Percentiles rank a stretch among this genome's conserved stretches.
These are phyloP conservation scores for Gila robusta DNA, from an alignment of 2,797 vertebrate species.

Conservation along the genomic window DNA sequence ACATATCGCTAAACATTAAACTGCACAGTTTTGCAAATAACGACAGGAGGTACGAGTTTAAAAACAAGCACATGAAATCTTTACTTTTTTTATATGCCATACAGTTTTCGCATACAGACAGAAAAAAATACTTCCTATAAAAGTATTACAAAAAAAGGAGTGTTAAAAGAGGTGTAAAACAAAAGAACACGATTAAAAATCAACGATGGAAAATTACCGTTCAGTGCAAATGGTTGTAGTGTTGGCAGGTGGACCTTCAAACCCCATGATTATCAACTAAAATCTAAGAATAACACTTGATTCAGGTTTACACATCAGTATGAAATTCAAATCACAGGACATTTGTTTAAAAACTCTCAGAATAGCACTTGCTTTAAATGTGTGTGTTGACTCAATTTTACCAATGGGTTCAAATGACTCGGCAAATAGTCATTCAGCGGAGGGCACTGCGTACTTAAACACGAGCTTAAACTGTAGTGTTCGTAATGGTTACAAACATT, in stretches of 20 bases:
- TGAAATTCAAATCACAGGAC: slow-evolving; percentile 12
- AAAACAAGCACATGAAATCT: slow-evolving; percentile 71
- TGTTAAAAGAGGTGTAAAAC: slow-evolving; percentile 50
- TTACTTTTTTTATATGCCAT: slow-evolving; percentile 69
- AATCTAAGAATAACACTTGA: slow-evolving; percentile 14
- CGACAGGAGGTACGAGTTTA: slow-evolving; percentile 32
- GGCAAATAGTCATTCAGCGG: neutral
- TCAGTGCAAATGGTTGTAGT: slow-evolving; percentile 47
- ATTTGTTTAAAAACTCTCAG: neutral
- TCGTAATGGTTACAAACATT: slow-evolving; percentile 2
- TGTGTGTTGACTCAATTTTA: neutral
- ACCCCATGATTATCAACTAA: slow-evolving; percentile 10
- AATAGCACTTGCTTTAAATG: neutral
- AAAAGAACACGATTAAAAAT: neutral
- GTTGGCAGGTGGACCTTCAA: slow-evolving; percentile 20
- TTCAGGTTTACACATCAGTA: neutral
- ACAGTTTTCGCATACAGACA: slow-evolving; percentile 58
- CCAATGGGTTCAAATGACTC: neutral
- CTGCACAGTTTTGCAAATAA: slow-evolving; percentile 16
- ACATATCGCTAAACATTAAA: neutral
- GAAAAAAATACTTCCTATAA: slow-evolving; percentile 25
- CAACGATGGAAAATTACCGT: neutral
- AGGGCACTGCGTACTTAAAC: slow-evolving; percentile 2
- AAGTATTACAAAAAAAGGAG: slow-evolving; percentile 53
- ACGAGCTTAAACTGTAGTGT: slow-evolving; percentile 38